phyloP scores from a whole-genome alignment of 2,888 invertebrate genomes.

The Acanthosepion pharaonis region DNA sequence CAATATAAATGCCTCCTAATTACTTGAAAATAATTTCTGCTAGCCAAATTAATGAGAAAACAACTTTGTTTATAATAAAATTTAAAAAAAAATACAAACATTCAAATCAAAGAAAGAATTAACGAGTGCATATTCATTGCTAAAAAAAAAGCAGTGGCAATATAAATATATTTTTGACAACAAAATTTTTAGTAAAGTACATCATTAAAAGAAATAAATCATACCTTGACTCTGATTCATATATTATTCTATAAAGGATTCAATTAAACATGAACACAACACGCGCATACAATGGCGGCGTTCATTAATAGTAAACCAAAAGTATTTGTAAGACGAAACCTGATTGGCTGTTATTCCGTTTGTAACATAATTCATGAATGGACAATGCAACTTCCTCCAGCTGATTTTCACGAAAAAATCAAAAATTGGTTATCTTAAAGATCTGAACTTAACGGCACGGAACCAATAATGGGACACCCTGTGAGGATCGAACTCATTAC shows the following conservation, averaged over 20 bases:
- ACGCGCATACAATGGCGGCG: slow-evolving; percentile 8
- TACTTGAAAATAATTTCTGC: too few relatives aligned
- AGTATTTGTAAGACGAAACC: background rate
- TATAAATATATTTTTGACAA: background rate
- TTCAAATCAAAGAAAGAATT: too few relatives aligned
- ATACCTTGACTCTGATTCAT: background rate
- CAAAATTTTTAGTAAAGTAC: background rate
- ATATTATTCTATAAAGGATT: background rate
- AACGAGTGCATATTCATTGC: too few relatives aligned
- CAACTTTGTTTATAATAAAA: background rate
- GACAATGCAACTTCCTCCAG: background rate
- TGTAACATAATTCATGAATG: background rate
- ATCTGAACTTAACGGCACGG: too few relatives aligned
- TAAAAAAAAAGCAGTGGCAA: background rate
- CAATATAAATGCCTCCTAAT: too few relatives aligned
- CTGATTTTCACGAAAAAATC: too few relatives aligned
- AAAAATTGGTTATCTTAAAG: too few relatives aligned
- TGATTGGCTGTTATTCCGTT: background rate
- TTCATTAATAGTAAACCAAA: background rate
- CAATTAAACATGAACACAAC: background rate
- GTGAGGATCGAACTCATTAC: too few relatives aligned
- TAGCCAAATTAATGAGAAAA: too few relatives aligned
- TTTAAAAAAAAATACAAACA: background rate
- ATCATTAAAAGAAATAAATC: background rate
- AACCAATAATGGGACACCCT: too few relatives aligned